Conservation (phyloP, 2,113 vertebrate genomes). For the Carollia perspicillata region DNA sequence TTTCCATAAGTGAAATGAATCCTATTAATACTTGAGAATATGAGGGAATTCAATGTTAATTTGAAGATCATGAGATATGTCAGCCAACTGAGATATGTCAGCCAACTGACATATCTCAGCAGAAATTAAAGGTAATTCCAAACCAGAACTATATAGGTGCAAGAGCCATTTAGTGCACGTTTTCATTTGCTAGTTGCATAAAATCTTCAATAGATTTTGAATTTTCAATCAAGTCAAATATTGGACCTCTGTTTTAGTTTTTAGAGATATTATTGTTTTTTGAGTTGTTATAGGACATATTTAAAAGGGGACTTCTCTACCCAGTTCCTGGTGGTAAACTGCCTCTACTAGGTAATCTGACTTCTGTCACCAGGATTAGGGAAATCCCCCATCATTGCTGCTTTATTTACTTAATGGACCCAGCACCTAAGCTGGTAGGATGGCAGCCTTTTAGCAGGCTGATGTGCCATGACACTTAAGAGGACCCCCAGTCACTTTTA, state of each 20-base stretch:
- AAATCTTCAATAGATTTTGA: background rate
- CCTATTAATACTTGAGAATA: background rate
- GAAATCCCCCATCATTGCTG: background rate
- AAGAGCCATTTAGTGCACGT: background rate
- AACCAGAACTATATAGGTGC: background rate
- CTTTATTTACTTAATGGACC: background rate
- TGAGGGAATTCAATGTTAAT: background rate
- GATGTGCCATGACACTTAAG: background rate
- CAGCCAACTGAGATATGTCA: background rate
- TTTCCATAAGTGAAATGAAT: background rate
- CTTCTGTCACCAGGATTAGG: background rate
- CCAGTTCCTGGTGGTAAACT: background rate
- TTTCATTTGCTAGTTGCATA: background rate
- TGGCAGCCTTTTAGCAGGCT: background rate
- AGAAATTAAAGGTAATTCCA: background rate
- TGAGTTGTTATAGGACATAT: background rate
- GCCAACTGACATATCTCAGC: background rate
- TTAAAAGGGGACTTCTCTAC: background rate
- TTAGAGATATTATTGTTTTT: background rate
- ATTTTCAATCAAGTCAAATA: background rate
- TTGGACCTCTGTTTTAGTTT: background rate
- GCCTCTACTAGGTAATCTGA: background rate
- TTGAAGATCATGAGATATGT: background rate
- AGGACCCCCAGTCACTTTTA: background rate
- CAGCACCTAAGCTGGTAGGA: background rate